phyloP scores from a whole-genome alignment of 2,113 vertebrate genomes.

The mouse (Mus musculus) region DNA sequence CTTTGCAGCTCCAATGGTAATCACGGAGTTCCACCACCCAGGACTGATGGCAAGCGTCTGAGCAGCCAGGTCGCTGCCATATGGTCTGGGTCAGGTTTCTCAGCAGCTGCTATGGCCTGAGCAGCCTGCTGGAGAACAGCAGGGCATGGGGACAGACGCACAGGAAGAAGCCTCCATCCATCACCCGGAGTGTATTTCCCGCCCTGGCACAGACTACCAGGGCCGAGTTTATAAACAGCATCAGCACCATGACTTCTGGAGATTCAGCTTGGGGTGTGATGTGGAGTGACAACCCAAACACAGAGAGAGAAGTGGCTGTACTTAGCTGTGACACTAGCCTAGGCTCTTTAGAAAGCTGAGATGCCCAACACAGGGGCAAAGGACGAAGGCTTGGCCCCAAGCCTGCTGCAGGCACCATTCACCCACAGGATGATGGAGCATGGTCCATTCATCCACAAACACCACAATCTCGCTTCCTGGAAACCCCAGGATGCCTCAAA shows the following conservation, averaged over 20 bases:
- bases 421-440: too few species aligned
- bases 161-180: slow-evolving; percentile 8
- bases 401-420: neutral
- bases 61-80: slow-evolving; percentile 29
- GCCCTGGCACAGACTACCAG: neutral
- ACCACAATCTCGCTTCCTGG: accelerated
- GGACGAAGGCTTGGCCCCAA: too few species aligned
- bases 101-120: slow-evolving; percentile 28
- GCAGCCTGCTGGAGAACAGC: neutral
- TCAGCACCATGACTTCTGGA: neutral
- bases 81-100: slow-evolving; percentile 42
- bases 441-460: neutral
- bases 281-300: neutral
- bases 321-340: accelerated
- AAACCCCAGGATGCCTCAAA: neutral
- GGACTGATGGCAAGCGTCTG: neutral
- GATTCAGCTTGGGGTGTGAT: neutral
- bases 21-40: neutral
- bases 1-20: neutral
- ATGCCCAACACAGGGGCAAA: neutral
- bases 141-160: accelerated
- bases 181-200: neutral
- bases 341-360: neutral
- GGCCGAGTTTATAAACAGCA: slow-evolving; percentile 24
- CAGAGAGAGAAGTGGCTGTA: accelerated